phyloP scores from a whole-genome alignment of 1,140 invertebrate species.

The Heliconius nattereri region DNA sequence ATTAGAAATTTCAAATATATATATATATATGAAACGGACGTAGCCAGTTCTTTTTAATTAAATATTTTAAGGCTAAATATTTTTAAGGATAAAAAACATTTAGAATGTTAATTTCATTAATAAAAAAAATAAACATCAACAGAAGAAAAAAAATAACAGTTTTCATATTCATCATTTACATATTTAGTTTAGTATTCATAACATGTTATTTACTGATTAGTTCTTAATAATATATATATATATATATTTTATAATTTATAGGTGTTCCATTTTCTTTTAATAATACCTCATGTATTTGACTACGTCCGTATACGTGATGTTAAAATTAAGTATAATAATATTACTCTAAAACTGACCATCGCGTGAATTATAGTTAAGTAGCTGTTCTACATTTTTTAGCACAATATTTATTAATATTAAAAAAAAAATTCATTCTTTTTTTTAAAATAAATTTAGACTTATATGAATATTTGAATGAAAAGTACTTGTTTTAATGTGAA shows the following conservation, averaged over 20 bases:
- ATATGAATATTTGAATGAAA: slow-evolving; percentile 10
- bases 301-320: neutral
- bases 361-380: neutral
- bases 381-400: neutral
- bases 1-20: slow-evolving; percentile 8
- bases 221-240: no score
- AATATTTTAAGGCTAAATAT: no score
- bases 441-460: neutral
- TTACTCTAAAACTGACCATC: slow-evolving; percentile 46
- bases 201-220: no score
- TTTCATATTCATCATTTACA: neutral
- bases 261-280: neutral
- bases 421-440: neutral
- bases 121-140: no score
- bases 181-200: no score
- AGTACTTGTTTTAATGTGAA: neutral
- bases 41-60: neutral
- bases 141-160: neutral
- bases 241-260: no score
- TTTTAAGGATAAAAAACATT: no score
- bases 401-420: neutral
- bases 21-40: neutral
- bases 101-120: no score
- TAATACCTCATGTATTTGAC: neutral
- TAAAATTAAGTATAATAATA: neutral